Conservation (phyloP, 2,888 invertebrate species). For the Mesorhabditis belari region DNA sequence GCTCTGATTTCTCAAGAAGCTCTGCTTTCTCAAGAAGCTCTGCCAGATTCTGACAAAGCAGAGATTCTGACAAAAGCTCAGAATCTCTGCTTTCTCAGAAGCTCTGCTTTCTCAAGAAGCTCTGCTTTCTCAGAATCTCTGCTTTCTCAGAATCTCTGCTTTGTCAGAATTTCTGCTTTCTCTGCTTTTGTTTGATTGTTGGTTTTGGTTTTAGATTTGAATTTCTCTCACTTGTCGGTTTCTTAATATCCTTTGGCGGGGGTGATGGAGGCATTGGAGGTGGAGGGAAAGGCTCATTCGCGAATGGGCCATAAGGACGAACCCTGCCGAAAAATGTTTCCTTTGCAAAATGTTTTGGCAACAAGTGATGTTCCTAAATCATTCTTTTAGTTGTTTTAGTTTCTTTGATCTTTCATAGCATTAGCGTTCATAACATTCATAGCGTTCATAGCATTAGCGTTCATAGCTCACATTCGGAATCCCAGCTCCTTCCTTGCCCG, state of each 20-base stretch:
- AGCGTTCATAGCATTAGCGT: background rate
- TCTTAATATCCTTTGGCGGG: slow-evolving; percentile 24
- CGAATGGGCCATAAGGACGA: slow-evolving; percentile 37
- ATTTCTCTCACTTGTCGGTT: slow-evolving; percentile 19
- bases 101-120: too few species aligned
- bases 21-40: too few species aligned
- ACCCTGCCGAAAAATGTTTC: slow-evolving; percentile 48
- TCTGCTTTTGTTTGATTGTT: background rate
- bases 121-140: background rate
- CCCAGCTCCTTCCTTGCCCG: slow-evolving; percentile 21
- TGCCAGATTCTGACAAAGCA: too few species aligned
- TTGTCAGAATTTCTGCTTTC: background rate
- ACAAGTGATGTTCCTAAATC: slow-evolving; percentile 39
- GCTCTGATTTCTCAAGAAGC: too few species aligned
- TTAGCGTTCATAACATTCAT: background rate
- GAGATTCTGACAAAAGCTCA: too few species aligned
- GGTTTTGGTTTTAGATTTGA: background rate
- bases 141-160: background rate
- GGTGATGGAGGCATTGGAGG: slow-evolving; percentile 51
- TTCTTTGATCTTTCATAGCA: background rate
- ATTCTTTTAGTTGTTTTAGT: background rate
- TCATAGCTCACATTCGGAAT: background rate
- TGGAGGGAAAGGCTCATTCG: slow-evolving; percentile 47
- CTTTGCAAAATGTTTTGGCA: slow-evolving; percentile 43
- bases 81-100: too few species aligned